These are phyloP conservation scores for Andrena bucephala DNA, from an alignment of 2,888 invertebrate species.

Conservation along the genomic window DNA sequence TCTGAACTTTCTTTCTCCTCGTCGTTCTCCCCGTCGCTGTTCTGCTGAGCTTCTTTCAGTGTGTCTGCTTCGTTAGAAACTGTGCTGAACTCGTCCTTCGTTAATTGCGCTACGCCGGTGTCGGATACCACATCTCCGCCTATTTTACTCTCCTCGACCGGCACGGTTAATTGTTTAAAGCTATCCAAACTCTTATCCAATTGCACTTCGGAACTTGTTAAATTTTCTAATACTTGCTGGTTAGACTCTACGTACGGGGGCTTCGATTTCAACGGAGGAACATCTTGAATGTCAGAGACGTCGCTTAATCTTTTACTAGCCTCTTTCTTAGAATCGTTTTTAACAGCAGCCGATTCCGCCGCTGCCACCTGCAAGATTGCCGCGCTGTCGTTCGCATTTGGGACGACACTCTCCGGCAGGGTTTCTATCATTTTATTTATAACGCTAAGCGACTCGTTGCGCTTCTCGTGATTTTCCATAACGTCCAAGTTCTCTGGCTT, in stretches of 20 bases:
- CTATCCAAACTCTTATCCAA: slow-evolving; percentile 32
- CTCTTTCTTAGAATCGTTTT: slow-evolving; percentile 72
- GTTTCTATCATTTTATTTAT: slow-evolving; percentile 45
- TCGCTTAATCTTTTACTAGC: slow-evolving; percentile 71
- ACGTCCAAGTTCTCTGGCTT: slow-evolving; percentile 48
- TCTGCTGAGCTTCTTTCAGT: slow-evolving; percentile 17
- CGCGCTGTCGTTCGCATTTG: slow-evolving; percentile 29
- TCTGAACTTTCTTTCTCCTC: slow-evolving; percentile 62
- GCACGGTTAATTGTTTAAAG: slow-evolving; percentile 11
- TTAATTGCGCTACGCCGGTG: not conserved
- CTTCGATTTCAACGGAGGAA: slow-evolving; percentile 75
- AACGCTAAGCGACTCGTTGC: slow-evolving; percentile 43
- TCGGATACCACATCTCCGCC: slow-evolving; percentile 1
- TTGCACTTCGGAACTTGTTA: slow-evolving; percentile 30
- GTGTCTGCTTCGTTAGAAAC: slow-evolving; percentile 14
- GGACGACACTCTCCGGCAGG: slow-evolving; percentile 22
- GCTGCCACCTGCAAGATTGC: slow-evolving; percentile 31
- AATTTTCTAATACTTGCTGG: slow-evolving; percentile 40
- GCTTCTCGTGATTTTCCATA: slow-evolving; percentile 55
- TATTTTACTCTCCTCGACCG: slow-evolving; percentile 29
- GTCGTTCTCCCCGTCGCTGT: slow-evolving; percentile 20
- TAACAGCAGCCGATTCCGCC: slow-evolving; percentile 37
- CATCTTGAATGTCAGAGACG: slow-evolving; percentile 68
- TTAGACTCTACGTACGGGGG: slow-evolving; percentile 63
- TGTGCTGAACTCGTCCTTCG: slow-evolving; percentile 35